Evolutionary conservation across 1,140 invertebrate genomes (phyloP), one percentile per base, ranked within the genome.

Genomic region (Ladona fulva): DNA sequence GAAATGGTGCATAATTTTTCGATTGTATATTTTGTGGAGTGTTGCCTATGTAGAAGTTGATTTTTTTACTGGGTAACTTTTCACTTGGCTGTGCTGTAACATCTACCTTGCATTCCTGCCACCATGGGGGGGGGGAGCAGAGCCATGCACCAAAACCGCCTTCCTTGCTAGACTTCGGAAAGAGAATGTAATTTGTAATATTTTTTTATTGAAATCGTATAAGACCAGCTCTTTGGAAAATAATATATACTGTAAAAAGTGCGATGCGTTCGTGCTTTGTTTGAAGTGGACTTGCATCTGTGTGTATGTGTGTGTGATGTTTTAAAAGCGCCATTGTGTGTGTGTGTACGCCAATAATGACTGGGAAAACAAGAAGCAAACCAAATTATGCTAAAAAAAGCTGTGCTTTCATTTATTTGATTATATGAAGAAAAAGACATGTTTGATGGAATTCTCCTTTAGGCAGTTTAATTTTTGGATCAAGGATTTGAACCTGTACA

Each of bases 171-270:
- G 52, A 19, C 52, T 66, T 66, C 52, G n/a, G 52, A 66, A 66
- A 66, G n/a, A 66, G 52, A 66, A 22, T 19, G n/a, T 66, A 66
- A 66, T 66, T 66, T 66, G 52, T 66, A 66, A 66, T 66, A 66
- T 66, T 66, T 66, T 66, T 66, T 66, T 66, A 66, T 66, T 66
- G 52, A 66, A 66, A 66, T 66, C 52, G 52, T 66, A 22, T 66
- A 66, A 66, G 52, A 66, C 52, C 52, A 66, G 52, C 52, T 66
- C 52, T 66, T 19, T 19, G 16, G n/a, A 22, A 66, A 66, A 22
- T 66, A 37, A 66, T 66, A 66, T 66, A 22, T 66, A 66, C 52
- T 66, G 52, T 66, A 66, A 66, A n/a, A 66, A 66, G 52, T 66
- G 52, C 52, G 52, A 66, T 6, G 52, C 16, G 12, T 66, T 66